phyloP scores from a whole-genome alignment of 1,140 invertebrate species.

The Pseudomyrmex sp. region DNA sequence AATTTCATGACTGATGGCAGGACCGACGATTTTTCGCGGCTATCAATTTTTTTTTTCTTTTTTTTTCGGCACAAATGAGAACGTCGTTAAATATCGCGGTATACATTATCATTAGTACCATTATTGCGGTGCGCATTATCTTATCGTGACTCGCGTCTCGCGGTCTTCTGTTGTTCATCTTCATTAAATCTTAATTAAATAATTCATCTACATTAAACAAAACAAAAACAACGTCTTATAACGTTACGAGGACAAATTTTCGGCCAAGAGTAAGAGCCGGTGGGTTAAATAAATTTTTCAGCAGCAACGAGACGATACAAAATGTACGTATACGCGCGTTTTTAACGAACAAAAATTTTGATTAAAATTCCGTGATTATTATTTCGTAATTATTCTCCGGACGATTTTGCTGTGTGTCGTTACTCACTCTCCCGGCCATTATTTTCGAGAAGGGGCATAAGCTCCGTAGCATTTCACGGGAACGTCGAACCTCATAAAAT shows the following conservation, averaged over 20 bases:
- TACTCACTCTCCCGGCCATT: slow-evolving; percentile 13
- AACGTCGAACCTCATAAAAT: slow-evolving; percentile 50
- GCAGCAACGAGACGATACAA: background rate
- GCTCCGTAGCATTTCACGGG: slow-evolving; percentile 2
- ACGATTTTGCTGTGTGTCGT: background rate
- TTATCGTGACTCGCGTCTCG: background rate
- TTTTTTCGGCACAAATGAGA: slow-evolving; percentile 13
- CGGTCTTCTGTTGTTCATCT: background rate
- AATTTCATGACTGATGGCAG: slow-evolving; percentile 61
- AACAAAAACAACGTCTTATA: no score
- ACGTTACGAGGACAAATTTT: no score
- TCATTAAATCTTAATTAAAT: background rate
- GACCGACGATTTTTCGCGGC: slow-evolving; percentile 12
- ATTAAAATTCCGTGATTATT: slow-evolving; percentile 52
- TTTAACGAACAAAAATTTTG: slow-evolving; percentile 33
- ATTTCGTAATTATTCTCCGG: slow-evolving; percentile 48
- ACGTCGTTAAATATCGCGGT: slow-evolving; percentile 26
- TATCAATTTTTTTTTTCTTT: slow-evolving; percentile 26
- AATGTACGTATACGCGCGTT: background rate
- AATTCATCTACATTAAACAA: no score
- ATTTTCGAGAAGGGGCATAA: slow-evolving; percentile 5
- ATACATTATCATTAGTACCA: slow-evolving; percentile 29
- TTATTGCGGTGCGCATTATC: slow-evolving; percentile 40
- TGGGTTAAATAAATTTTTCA: background rate
- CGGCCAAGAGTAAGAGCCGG: no score